These are phyloP conservation scores for Trematocara variabile DNA, from an alignment of 2,113 vertebrate genomes.

Conservation along the genomic window DNA sequence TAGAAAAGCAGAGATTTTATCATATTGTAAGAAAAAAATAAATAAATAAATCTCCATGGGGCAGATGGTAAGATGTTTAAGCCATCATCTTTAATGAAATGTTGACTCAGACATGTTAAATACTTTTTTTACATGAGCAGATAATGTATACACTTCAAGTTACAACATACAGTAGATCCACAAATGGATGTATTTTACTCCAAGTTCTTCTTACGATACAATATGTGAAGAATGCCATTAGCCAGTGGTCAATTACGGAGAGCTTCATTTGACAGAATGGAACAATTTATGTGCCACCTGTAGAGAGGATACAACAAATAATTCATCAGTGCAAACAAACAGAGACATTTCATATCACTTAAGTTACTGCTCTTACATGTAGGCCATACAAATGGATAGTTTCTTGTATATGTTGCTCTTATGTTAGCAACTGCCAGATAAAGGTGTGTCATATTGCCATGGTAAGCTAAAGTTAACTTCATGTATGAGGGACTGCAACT, in stretches of 20 bases:
- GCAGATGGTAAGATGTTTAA: neutral
- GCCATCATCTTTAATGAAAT: constrained; percentile 43
- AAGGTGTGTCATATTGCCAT: neutral
- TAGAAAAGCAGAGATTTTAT: neutral
- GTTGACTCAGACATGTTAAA: constrained; percentile 10
- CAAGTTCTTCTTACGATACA: neutral
- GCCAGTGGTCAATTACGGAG: neutral
- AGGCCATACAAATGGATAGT: neutral
- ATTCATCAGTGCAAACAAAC: neutral
- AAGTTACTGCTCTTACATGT: neutral
- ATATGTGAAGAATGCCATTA: constrained; percentile 16
- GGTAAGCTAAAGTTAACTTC: neutral
- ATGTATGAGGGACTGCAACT: neutral
- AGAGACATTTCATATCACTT: neutral
- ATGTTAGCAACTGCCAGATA: neutral
- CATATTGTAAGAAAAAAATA: neutral
- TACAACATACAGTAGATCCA: constrained; percentile 43
- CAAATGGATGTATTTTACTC: constrained; percentile 28
- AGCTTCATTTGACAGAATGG: constrained; percentile 72
- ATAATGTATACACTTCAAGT: constrained; percentile 31
- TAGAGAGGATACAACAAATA: neutral
- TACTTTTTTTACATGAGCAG: constrained; percentile 38
- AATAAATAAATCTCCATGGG: neutral
- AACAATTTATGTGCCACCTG: constrained; percentile 79
- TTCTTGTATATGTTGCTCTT: neutral